These are phyloP conservation scores for Elephas maximus DNA, from an alignment of 2,113 vertebrate species.

Conservation along the genomic window DNA sequence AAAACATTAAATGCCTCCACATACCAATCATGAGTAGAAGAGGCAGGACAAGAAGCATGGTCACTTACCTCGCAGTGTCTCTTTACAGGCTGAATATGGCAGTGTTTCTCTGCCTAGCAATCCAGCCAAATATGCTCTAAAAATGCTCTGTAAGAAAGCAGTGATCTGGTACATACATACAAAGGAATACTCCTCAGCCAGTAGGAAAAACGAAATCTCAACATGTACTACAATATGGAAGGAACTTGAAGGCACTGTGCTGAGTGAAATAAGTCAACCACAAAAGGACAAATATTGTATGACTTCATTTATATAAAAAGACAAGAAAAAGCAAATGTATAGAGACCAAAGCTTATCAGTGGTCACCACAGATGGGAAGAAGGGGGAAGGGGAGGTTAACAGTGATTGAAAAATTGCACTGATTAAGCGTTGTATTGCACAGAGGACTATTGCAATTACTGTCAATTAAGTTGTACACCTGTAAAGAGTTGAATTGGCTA, in stretches of 20 bases:
- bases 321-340: neutral
- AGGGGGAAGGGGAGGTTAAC: neutral
- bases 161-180: neutral
- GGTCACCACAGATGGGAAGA: neutral
- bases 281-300: neutral
- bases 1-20: neutral
- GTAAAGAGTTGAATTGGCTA: neutral
- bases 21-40: neutral
- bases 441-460: neutral
- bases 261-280: neutral
- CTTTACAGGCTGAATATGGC: neutral
- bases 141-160: neutral
- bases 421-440: neutral
- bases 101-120: neutral
- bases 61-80: neutral
- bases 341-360: neutral
- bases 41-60: neutral
- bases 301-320: neutral
- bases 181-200: neutral
- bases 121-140: neutral
- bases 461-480: neutral
- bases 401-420: neutral
- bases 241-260: neutral
- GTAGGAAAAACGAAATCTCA: neutral
- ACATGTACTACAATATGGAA: neutral